Evolutionary conservation across 2,888 invertebrate genomes (phyloP).

Genomic region (Gonocerus acuteangulatus): DNA sequence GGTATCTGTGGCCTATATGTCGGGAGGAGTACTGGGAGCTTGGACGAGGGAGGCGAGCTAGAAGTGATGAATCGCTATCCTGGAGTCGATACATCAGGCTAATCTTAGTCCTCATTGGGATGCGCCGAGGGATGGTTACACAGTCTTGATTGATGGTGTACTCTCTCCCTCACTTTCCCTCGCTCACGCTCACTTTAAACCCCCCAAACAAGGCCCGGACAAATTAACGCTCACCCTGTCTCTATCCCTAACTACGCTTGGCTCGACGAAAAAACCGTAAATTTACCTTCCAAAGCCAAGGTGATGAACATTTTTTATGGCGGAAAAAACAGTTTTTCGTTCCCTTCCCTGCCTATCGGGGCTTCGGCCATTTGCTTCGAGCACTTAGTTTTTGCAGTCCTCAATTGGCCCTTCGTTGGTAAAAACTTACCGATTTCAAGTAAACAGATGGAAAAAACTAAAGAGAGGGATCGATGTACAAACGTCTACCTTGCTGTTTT

Average conservation of each 20-base stretch:
- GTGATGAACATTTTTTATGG: slow-evolving; percentile 8
- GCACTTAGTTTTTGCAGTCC: not conserved
- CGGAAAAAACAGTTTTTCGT: not conserved
- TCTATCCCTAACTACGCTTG: slow-evolving; percentile 16
- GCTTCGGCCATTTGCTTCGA: not conserved
- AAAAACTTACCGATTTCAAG: not conserved
- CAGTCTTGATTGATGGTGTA: slow-evolving; percentile 22
- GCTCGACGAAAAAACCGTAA: slow-evolving; percentile 2
- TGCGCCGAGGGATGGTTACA: slow-evolving; percentile 16
- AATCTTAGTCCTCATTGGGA: slow-evolving; percentile 21
- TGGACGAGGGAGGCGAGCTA: not conserved
- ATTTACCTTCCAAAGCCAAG: slow-evolving; percentile 18
- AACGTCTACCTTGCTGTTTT: no score
- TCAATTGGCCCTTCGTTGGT: no score
- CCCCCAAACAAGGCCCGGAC: slow-evolving; percentile 23
- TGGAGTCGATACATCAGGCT: slow-evolving; percentile 15
- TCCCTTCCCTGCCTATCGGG: not conserved
- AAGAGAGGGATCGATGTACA: no score
- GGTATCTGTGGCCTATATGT: no score
- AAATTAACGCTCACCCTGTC: slow-evolving; percentile 22
- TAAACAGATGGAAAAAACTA: no score
- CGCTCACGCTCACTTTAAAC: slow-evolving; percentile 9
- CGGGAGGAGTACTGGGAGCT: no score
- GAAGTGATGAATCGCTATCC: slow-evolving; percentile 7
- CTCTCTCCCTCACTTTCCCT: not conserved